A percentile compares a stretch with the other conserved stretches of the same genome.
phyloP scores from a whole-genome alignment of 1,140 invertebrate species.

The Lepidurus packardi region DNA sequence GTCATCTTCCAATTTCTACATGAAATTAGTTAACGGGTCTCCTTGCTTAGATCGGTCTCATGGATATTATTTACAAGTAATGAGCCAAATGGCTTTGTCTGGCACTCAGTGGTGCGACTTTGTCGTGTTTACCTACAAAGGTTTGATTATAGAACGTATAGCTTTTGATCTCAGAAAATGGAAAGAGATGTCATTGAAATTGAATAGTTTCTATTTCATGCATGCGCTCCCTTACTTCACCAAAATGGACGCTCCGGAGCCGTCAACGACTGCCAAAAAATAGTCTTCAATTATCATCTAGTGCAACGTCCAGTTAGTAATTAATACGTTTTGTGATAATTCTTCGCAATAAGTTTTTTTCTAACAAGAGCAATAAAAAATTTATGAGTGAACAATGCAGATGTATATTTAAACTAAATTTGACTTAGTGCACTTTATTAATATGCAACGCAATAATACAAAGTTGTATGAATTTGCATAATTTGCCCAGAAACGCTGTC shows the following conservation, averaged over 20 bases:
- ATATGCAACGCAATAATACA: not conserved
- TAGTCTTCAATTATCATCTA: not conserved
- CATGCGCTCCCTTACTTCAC: not conserved
- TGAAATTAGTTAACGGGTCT: constrained; percentile 5
- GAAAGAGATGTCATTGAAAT: constrained; percentile 4
- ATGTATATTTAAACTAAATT: not conserved
- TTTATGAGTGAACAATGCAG: not conserved
- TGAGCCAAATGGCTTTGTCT: constrained; percentile 24
- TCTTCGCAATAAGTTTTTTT: not conserved
- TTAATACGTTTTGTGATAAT: not conserved
- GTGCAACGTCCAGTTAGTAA: not conserved
- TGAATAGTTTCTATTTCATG: not conserved
- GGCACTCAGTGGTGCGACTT: constrained; percentile 7
- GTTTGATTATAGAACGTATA: constrained; percentile 12
- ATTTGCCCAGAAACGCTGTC: not conserved
- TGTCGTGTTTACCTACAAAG: constrained; percentile 24
- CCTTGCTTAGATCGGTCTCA: constrained; percentile 14
- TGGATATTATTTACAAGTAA: constrained; percentile 22
- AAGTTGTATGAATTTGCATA: not conserved
- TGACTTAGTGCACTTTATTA: not conserved
- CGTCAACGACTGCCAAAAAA: not conserved
- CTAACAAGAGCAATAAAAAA: not conserved
- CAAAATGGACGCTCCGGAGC: not conserved
- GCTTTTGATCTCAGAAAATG: constrained; percentile 3
- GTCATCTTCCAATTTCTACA: not conserved